These are phyloP conservation scores for Archaeoteleia sp. DNA, from an alignment of 2,888 invertebrate species.

Conservation along the genomic window DNA sequence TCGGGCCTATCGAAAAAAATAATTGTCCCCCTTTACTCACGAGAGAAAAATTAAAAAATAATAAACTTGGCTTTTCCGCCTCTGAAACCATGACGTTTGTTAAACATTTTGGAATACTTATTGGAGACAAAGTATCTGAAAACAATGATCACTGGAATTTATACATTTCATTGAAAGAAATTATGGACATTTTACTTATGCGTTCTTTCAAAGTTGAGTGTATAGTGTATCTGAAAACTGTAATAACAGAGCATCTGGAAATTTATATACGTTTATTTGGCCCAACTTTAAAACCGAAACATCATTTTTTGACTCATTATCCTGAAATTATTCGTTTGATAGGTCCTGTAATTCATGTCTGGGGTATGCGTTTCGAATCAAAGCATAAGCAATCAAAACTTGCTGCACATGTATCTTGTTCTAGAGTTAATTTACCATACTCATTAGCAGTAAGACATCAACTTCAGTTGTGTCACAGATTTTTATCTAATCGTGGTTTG, in stretches of 20 bases:
- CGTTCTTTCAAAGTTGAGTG: constrained; percentile 4
- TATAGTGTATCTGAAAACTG: not conserved
- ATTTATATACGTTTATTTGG: constrained; percentile 16
- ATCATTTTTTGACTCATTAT: constrained; percentile 12
- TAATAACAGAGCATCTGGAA: constrained; percentile 10
- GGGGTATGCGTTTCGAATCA: constrained; percentile 20
- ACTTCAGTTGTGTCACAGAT: constrained; percentile 2
- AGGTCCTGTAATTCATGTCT: constrained; percentile 14
- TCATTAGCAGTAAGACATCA: constrained; percentile 13
- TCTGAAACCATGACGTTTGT: constrained; percentile 23
- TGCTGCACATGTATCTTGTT: constrained; percentile 7
- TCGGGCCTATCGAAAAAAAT: not conserved
- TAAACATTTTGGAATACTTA: constrained; percentile 19
- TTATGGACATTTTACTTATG: constrained; percentile 10
- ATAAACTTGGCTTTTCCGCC: constrained; percentile 15
- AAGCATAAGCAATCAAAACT: constrained; percentile 12
- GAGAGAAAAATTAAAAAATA: constrained; percentile 13
- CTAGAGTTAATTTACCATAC: constrained; percentile 13
- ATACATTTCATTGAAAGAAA: constrained; percentile 8
- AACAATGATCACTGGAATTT: constrained; percentile 11
- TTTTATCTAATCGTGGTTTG: not conserved
- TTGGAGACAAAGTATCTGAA: constrained; percentile 16
- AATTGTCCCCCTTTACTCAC: constrained; percentile 16
- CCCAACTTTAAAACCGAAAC: constrained; percentile 6
- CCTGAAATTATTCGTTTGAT: constrained; percentile 6